Percentiles rank a stretch among this genome's conserved stretches.
Evolutionary conservation across 2,113 vertebrate genomes (phyloP).

Genomic region (Cacatua alba): DNA sequence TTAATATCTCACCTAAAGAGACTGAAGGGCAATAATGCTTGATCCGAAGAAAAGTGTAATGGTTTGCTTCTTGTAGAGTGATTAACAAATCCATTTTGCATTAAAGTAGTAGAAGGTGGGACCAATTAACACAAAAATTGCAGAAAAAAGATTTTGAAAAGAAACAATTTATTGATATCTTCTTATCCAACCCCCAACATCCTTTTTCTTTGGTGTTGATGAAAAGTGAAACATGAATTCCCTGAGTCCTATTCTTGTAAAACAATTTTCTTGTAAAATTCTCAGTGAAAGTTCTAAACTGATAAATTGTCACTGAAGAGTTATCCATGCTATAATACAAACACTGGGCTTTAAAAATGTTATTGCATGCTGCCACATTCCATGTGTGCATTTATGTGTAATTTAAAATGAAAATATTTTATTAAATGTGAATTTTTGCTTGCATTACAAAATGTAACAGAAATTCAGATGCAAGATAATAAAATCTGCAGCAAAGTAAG

Average conservation of each 20-base stretch:
- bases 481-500: background rate
- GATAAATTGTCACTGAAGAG: background rate
- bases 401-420: background rate
- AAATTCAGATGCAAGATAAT: background rate
- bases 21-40: background rate
- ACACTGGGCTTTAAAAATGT: background rate
- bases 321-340: background rate
- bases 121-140: background rate
- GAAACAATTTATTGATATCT: background rate
- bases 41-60: background rate
- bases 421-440: background rate
- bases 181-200: background rate
- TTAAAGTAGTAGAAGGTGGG: background rate
- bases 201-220: background rate
- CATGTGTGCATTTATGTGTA: background rate
- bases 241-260: background rate
- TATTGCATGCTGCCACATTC: fast-evolving
- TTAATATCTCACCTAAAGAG: background rate
- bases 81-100: background rate
- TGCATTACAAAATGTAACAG: background rate
- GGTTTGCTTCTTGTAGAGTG: background rate
- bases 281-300: background rate
- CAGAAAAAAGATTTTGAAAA: background rate
- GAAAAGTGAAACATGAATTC: background rate
- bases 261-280: background rate